These are phyloP conservation scores for Amblyopsis rosae DNA, from an alignment of 2,113 vertebrate species.

Conservation along the genomic window DNA sequence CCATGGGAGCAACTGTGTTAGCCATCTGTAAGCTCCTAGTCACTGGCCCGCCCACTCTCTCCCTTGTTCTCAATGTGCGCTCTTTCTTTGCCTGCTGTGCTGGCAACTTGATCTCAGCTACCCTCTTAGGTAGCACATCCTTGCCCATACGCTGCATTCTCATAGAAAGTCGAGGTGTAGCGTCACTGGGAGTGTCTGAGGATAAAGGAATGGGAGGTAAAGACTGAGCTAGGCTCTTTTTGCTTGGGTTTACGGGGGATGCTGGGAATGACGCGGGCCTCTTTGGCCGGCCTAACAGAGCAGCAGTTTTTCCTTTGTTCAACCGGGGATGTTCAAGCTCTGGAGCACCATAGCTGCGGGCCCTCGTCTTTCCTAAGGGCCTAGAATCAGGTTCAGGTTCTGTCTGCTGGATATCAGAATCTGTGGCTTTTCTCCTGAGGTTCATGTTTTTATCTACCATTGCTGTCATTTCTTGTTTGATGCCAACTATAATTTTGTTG, in stretches of 20 bases:
- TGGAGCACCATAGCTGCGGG: conserved; percentile 81
- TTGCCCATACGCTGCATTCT: conserved; percentile 84
- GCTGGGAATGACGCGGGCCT: conserved; percentile 67
- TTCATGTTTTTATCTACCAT: conserved; percentile 72
- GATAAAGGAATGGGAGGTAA: conserved; percentile 70
- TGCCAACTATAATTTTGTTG: conserved; percentile 74
- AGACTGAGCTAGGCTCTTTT: conserved; percentile 81
- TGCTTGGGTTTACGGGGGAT: conserved; percentile 72
- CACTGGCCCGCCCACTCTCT: conserved; percentile 87
- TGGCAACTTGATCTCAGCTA: conserved; percentile 70
- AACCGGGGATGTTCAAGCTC: conserved; percentile 68
- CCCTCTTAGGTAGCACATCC: conserved; percentile 76
- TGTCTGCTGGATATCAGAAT: conserved; percentile 83
- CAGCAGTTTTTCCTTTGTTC: conserved; percentile 74
- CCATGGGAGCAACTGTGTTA: conserved; percentile 73
- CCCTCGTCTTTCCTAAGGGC: conserved; percentile 86
- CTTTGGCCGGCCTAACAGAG: conserved; percentile 71
- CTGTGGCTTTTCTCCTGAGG: conserved; percentile 81
- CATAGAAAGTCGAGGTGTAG: conserved; percentile 60
- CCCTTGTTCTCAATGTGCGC: conserved; percentile 79
- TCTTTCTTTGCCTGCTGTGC: conserved; percentile 78
- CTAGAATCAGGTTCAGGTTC: conserved; percentile 68
- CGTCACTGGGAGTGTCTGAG: conserved; percentile 45
- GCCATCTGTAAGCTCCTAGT: conserved; percentile 91
- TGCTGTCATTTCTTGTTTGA: conserved; percentile 77